phyloP scores from a whole-genome alignment of 2,888 invertebrate genomes.

The Synergus itoensis region DNA sequence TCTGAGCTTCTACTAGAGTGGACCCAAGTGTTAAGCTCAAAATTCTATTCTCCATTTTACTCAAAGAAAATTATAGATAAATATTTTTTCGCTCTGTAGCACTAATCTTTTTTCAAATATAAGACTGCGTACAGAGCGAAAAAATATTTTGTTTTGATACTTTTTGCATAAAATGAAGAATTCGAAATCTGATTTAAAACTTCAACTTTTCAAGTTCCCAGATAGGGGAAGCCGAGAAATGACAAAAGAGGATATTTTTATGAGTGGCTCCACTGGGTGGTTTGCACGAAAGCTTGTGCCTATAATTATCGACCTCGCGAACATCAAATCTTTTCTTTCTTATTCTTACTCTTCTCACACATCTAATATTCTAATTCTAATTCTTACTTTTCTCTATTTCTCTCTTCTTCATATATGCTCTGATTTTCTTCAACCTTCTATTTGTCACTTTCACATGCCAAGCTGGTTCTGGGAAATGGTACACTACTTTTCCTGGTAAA shows the following conservation, averaged over 20 bases:
- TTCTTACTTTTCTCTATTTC: slow-evolving; percentile 25
- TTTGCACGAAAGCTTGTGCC: slow-evolving; percentile 47
- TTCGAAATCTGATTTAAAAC: too few species aligned
- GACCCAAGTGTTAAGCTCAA: too few species aligned
- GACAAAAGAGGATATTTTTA: slow-evolving; percentile 12
- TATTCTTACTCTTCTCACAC: slow-evolving; percentile 7
- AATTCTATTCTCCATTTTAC: too few species aligned
- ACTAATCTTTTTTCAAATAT: too few species aligned
- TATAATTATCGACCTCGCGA: slow-evolving; percentile 43
- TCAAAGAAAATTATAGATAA: too few species aligned
- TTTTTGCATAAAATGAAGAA: too few species aligned
- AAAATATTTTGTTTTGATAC: too few species aligned
- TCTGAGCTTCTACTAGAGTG: too few species aligned
- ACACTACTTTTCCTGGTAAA: not conserved
- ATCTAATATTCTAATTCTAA: slow-evolving; percentile 26
- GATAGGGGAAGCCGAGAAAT: too few species aligned
- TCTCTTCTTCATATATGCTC: not conserved
- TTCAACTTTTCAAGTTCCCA: too few species aligned
- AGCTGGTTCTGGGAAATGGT: slow-evolving; percentile 15
- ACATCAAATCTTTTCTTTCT: slow-evolving; percentile 24
- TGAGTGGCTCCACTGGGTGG: slow-evolving; percentile 44
- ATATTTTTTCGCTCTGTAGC: too few species aligned
- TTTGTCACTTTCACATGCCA: slow-evolving; percentile 41
- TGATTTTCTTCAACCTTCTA: not conserved
- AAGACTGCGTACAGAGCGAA: too few species aligned